Evolutionary conservation across 1,140 invertebrate species (phyloP), one percentile per base, ranked within the genome.

Genomic region (Subanguina moxae): DNA sequence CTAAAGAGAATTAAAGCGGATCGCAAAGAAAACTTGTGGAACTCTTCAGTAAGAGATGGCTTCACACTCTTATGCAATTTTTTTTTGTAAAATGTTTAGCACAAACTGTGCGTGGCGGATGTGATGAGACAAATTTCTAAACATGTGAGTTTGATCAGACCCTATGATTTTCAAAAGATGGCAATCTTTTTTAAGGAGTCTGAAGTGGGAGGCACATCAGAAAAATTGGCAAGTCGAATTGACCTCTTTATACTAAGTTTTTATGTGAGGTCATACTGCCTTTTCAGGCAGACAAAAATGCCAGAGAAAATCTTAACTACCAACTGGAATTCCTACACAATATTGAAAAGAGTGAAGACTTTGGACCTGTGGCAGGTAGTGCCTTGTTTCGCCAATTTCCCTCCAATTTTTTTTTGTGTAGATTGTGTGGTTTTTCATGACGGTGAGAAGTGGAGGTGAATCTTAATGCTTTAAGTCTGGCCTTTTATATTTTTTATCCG

Each of bases 391-490:
- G 32, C 32, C 11, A 38, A 3, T 38, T 5, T 38, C 11, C 32
- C 11, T 38, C 3, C 32, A 38, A 38, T 38, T 38, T 3, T 38
- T 38, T 38, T 38, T 3, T 5, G 32, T 38, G 3, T 38, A 38
- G 94, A 98, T 83, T 93, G 92, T 86, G 86, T 98, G 63, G 87
- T 97, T 13, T 97, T 92, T 83, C 87, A 94, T 83, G 89, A 93
- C 87, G 90, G 91, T 65, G 72, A 86, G 61, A 86, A 87, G 74
- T 90, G 91, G 90, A 86, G 88, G 89, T 90, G 77, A 84, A 84
- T 76, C 75, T 1, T 46, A 38, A 67, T 21, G n/a, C n/a, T n/a
- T n/a, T 8, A 42, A 9, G 13, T 0, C 15, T 5, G 17, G 17
- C 64, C 17, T 65, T 65, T 65, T 65, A 66, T 21, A 15, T 65